Evolutionary conservation across 2,113 vertebrate genomes (phyloP).

Genomic region (Drymodes brunneopygia): DNA sequence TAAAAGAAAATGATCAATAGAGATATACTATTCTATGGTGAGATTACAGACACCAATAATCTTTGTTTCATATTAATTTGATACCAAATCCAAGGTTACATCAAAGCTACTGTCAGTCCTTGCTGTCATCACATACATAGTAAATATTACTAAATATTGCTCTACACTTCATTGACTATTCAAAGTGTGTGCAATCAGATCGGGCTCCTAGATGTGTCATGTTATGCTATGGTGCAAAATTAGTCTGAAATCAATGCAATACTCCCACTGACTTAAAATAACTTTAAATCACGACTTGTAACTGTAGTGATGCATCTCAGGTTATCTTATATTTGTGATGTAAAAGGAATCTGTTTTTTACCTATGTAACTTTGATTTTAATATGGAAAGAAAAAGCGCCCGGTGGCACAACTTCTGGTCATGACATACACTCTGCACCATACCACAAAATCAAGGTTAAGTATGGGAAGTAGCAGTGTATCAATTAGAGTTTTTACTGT

Average conservation of each 20-base stretch:
- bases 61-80: neutral
- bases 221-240: neutral
- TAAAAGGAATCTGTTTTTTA: neutral
- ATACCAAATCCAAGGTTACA: neutral
- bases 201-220: neutral
- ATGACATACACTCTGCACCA: neutral
- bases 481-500: neutral
- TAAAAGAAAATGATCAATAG: neutral
- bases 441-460: neutral
- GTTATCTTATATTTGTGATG: neutral
- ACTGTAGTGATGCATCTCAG: neutral
- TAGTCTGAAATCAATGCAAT: neutral
- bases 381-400: neutral
- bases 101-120: neutral
- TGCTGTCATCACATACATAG: neutral
- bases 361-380: fast-evolving
- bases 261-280: neutral
- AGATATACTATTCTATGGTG: neutral
- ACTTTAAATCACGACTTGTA: neutral
- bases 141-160: neutral
- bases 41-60: neutral
- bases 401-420: neutral
- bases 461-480: fast-evolving
- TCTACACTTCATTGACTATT: neutral
- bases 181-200: neutral